These are phyloP conservation scores for Heliconius hortense DNA, from an alignment of 2,888 invertebrate genomes.

Conservation along the genomic window DNA sequence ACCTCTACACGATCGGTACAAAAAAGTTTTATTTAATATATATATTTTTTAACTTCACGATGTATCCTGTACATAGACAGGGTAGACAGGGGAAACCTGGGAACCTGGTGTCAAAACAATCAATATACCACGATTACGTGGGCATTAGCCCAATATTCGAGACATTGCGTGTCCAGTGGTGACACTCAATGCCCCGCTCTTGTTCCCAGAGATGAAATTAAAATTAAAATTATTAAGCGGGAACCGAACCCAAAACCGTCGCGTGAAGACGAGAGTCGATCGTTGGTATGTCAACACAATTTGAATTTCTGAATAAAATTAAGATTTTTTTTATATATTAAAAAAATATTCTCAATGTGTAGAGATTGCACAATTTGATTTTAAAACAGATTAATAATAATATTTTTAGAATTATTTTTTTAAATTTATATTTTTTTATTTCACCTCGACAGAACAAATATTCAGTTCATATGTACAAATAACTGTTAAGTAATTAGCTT, in stretches of 20 bases:
- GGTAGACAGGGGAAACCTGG: no score
- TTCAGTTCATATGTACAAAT: conserved; percentile 21
- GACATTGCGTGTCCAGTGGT: no score
- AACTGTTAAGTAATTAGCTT: conserved; percentile 16
- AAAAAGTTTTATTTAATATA: not conserved
- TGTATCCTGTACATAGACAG: no score
- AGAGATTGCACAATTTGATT: conserved; percentile 7
- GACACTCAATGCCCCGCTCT: not conserved
- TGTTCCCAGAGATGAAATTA: not conserved
- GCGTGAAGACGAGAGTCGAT: no score
- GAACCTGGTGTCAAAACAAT: no score
- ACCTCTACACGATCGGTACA: not conserved
- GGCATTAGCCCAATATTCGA: no score
- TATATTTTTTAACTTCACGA: no score
- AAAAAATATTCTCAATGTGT: not conserved
- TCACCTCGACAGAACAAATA: conserved; percentile 11
- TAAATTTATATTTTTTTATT: not conserved
- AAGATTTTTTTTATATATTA: not conserved
- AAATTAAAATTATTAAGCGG: not conserved
- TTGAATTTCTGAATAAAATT: no score
- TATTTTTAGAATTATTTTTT: not conserved
- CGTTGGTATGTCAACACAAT: no score
- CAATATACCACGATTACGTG: no score
- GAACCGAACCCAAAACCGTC: not conserved
- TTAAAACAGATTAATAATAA: conserved; percentile 5